Evolutionary conservation across 1,140 invertebrate genomes (phyloP).

Genomic region (Cyrtorhinus lividipennis): DNA sequence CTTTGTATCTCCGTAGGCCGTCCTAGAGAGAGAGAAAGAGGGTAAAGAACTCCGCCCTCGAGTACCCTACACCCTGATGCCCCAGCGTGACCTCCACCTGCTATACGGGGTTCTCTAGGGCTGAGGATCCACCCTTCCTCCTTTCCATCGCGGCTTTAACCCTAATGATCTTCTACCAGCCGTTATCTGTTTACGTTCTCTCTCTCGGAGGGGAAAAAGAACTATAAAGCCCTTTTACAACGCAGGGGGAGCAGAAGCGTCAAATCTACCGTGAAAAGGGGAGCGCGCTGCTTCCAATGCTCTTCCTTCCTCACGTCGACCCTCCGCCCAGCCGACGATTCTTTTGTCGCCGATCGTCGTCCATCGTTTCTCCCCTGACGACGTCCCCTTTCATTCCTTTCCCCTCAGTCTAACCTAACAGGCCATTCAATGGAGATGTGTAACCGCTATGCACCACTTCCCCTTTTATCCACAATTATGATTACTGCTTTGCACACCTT

Average conservation of each 20-base stretch:
- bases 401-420: slow-evolving; percentile 20
- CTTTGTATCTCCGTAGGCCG: not conserved
- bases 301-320: not conserved
- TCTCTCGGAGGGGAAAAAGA: slow-evolving; percentile 8
- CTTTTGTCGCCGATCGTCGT: not conserved
- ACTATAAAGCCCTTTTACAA: slow-evolving; percentile 14
- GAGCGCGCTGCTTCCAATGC: not conserved
- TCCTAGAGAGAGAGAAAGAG: not conserved
- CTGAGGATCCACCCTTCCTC: too few species aligned
- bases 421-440: slow-evolving; percentile 12
- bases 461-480: not conserved
- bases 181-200: slow-evolving; percentile 13
- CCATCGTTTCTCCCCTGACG: not conserved
- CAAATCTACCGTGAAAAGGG: slow-evolving; percentile 12
- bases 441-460: not conserved
- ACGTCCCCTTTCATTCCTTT: not conserved
- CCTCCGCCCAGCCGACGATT: not conserved
- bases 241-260: slow-evolving; percentile 1
- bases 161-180: slow-evolving; percentile 8
- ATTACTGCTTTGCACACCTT: not conserved
- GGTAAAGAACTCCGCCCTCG: too few species aligned
- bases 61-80: not conserved
- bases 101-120: too few species aligned
- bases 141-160: not conserved
- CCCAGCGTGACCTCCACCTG: not conserved